Base-by-base conservation (phyloP, 2,113 vertebrate species). In the Lagopus muta region DNA sequence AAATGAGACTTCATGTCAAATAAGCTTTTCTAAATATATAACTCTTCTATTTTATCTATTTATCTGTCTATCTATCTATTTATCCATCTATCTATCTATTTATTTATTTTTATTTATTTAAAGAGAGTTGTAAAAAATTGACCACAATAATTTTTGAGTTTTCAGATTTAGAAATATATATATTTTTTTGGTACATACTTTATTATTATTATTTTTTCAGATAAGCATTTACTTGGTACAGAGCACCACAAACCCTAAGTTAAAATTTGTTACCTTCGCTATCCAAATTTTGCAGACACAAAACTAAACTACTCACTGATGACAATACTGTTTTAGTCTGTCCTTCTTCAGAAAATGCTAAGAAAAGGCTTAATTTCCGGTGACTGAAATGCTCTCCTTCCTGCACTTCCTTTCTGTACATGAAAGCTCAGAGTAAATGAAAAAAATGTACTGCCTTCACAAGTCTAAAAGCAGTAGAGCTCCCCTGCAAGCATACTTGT, bases 21-120 rank as follows among this genome's bases (percentile, higher is more conserved):
- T 8, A 88, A 80, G 28, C 12, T 94, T 90, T 88, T 62, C n/a
- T 47, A 90, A 83, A 84, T 38, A 64, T 42, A 16, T 14, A 76
- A 15, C 48, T 83, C 6, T 76, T 81, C 30, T 69, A 12, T 20
- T 70, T 25, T 27, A 88, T 42, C 15, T 42, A 42, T 42, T 42
- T 42, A 42, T 42, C 38, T 38, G 38, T 38, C 36, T 36, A 36
- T 36, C 36, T 36, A 36, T 36, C 36, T 36, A 36, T 36, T 8
- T 8, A 36, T 36, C 36, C 8, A 38, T 38, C 38, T 38, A 38
- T 38, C 38, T 38, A 38, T 38, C 38, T 38, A 38, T 38, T 8
- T 38, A 38, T 38, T 38, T 38, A 38, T 38, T 38, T 38, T 38
- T 38, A 38, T 38, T 40, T 40, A 40, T 40, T 50, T 50, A 8